phyloP scores from a whole-genome alignment of 2,888 invertebrate genomes.

The Tenthredo amoena region DNA sequence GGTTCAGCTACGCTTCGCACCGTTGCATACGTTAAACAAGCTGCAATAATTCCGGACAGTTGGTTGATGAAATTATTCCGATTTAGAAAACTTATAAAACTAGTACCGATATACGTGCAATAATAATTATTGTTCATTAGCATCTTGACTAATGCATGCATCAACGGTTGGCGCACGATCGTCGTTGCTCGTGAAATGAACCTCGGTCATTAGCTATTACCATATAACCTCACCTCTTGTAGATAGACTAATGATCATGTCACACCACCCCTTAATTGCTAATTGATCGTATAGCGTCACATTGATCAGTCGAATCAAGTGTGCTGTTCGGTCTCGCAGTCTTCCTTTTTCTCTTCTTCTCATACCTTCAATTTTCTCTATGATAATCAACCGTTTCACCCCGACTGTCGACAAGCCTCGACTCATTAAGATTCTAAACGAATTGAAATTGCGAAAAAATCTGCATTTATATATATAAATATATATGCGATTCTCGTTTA shows the following conservation, averaged over 20 bases:
- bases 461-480: background rate
- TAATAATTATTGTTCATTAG: constrained; percentile 65
- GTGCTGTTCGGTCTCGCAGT: background rate
- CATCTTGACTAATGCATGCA: constrained; percentile 57
- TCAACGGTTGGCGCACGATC: constrained; percentile 52
- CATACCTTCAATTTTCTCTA: background rate
- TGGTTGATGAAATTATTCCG: background rate
- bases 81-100: background rate
- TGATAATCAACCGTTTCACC: background rate
- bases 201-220: constrained; percentile 53
- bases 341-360: background rate
- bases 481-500: background rate
- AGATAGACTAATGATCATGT: constrained; percentile 69
- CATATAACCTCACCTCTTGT: constrained; percentile 58
- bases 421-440: background rate
- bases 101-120: constrained; percentile 50
- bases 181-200: constrained; percentile 54
- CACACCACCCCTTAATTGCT: constrained; percentile 70
- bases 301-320: constrained; percentile 36
- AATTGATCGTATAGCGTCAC: constrained; percentile 64
- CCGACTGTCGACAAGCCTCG: background rate
- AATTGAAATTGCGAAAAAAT: background rate
- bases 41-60: background rate
- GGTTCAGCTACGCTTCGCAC: background rate
- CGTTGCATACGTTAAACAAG: background rate